Evolutionary conservation across 2,113 vertebrate genomes (phyloP).

Genomic region (Neopipo cinnamomea): DNA sequence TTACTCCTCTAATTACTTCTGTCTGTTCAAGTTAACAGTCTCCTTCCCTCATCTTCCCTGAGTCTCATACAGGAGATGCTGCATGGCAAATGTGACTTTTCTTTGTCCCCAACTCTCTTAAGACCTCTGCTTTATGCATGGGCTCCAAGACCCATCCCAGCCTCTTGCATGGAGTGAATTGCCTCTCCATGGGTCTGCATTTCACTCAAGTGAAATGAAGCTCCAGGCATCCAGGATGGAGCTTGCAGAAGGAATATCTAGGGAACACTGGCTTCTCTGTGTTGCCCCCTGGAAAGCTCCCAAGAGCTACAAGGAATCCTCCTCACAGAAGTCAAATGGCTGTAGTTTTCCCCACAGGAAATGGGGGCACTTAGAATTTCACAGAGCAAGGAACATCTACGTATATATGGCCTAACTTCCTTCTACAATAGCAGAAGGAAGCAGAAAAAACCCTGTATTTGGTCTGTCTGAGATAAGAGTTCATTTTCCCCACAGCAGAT

Average conservation of each 20-base stretch:
- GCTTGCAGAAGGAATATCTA: background rate
- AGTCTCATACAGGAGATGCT: background rate
- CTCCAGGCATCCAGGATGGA: background rate
- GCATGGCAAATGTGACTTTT: background rate
- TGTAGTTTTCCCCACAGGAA: background rate
- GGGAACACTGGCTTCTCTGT: background rate
- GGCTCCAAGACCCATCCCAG: background rate
- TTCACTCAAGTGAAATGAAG: background rate
- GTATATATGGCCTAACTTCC: background rate
- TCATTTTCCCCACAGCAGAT: background rate
- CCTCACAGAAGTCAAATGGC: background rate
- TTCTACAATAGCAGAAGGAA: background rate
- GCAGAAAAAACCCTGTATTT: too few species aligned
- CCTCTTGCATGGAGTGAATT: background rate
- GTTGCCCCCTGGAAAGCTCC: background rate
- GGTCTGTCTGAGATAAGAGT: background rate
- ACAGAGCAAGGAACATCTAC: background rate
- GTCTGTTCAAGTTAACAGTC: slow-evolving; percentile 51
- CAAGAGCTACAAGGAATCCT: background rate
- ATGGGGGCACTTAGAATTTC: background rate
- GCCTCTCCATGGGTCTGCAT: background rate
- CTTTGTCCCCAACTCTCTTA: background rate
- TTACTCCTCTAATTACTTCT: slow-evolving; percentile 67
- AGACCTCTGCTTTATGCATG: background rate
- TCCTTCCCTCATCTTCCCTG: slow-evolving; percentile 15